Conservation (phyloP, 2,888 invertebrate species). For the Petrolisthes cinctipes region DNA sequence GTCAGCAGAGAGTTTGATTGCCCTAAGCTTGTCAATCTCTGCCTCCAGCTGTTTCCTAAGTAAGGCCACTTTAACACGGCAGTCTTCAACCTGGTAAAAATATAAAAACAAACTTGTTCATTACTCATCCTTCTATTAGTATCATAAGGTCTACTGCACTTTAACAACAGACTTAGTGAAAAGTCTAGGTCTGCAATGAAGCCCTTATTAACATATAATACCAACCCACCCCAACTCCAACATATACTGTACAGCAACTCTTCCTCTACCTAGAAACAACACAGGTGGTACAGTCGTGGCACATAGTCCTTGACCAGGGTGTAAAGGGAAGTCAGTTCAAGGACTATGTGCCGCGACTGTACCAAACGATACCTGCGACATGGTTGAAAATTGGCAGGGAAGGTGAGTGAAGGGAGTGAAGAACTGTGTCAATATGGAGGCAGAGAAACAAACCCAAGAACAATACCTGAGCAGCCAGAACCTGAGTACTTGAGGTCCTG, state of each 20-base stretch:
- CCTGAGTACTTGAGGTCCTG: conserved; percentile 18
- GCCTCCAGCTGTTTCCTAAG: conserved; percentile 53
- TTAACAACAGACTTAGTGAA: no score
- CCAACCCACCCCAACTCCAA: background rate
- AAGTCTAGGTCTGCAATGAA: no score
- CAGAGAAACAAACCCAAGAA: background rate
- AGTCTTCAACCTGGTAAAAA: conserved; percentile 50
- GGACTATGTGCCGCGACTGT: background rate
- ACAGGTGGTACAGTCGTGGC: no score
- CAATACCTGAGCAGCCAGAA: conserved; percentile 36
- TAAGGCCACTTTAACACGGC: conserved; percentile 46
- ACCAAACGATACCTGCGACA: background rate
- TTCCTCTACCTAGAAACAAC: no score
- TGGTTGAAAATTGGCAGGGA: background rate
- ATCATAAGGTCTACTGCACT: no score
- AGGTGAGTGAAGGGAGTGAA: background rate
- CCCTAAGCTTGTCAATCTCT: conserved; percentile 54
- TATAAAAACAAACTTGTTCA: no score
- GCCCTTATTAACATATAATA: background rate
- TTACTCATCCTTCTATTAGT: no score
- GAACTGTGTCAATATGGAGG: background rate
- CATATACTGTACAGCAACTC: background rate
- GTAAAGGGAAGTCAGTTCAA: no score
- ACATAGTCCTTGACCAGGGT: background rate
- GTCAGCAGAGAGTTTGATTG: conserved; percentile 54